These are phyloP conservation scores for Aphaenogaster floridana DNA, from an alignment of 1,140 invertebrate genomes.

Conservation along the genomic window DNA sequence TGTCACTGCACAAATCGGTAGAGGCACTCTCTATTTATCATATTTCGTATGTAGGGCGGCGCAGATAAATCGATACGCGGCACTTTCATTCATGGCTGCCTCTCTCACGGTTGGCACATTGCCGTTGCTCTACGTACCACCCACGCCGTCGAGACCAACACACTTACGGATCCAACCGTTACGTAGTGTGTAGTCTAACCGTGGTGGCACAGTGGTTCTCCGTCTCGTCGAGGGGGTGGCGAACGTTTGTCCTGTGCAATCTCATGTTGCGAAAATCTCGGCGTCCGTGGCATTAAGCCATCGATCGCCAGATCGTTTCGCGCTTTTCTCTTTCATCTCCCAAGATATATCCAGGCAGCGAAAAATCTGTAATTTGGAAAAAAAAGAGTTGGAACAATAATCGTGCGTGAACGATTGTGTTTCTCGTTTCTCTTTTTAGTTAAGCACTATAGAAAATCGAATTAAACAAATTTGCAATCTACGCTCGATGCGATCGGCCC, in stretches of 20 bases:
- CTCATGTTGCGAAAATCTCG: not conserved
- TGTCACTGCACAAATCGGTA: conserved; percentile 32
- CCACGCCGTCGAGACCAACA: conserved; percentile 67
- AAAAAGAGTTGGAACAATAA: not conserved
- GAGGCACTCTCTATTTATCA: conserved; percentile 71
- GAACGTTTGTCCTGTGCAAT: conserved; percentile 2
- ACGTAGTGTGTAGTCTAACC: conserved; percentile 57
- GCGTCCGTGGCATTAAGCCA: not conserved
- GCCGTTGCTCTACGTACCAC: conserved; percentile 76
- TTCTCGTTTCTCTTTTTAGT: not conserved
- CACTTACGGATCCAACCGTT: conserved; percentile 53
- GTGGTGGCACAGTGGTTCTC: conserved; percentile 71
- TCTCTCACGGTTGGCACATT: conserved; percentile 79
- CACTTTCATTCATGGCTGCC: conserved; percentile 84
- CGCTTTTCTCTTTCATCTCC: not conserved
- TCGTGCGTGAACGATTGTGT: not conserved
- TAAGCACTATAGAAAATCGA: not conserved
- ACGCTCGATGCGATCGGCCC: not conserved
- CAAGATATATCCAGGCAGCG: not conserved
- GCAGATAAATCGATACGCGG: conserved; percentile 84
- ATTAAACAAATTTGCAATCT: conserved; percentile 3
- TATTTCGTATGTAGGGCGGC: conserved; percentile 82
- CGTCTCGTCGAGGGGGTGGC: not conserved
- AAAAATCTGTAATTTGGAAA: not conserved
- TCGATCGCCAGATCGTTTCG: not conserved